Conservation (phyloP, 2,888 invertebrate species). For the Tetragonisca angustula region DNA sequence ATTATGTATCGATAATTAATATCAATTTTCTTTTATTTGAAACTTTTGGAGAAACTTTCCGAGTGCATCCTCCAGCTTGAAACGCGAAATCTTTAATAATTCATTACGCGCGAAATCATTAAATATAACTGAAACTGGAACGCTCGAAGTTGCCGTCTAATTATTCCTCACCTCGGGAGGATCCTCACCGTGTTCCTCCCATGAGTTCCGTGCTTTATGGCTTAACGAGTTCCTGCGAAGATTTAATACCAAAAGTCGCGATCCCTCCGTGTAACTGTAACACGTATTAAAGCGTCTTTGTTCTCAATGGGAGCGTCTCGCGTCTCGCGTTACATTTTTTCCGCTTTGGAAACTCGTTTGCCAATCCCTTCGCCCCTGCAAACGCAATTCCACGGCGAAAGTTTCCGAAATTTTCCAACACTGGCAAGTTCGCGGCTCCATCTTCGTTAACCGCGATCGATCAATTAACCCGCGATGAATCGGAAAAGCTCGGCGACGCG, state of each 20-base stretch:
- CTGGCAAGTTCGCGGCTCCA: no score
- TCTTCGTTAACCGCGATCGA: no score
- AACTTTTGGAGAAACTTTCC: not conserved
- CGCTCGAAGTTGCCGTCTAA: conserved; percentile 1
- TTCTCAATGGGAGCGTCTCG: no score
- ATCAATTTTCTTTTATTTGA: not conserved
- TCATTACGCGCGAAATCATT: not conserved
- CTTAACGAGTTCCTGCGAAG: conserved; percentile 10
- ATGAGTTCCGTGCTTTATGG: not conserved
- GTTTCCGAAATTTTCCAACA: not conserved
- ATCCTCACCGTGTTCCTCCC: not conserved
- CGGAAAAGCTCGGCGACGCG: no score
- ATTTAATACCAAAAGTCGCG: conserved; percentile 11
- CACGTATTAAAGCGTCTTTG: not conserved
- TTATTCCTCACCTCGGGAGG: conserved; percentile 10
- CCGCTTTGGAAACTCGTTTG: not conserved
- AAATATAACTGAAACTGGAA: not conserved
- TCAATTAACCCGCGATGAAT: no score
- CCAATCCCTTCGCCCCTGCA: not conserved
- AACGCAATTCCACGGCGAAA: not conserved
- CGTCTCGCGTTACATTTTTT: not conserved
- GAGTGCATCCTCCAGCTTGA: not conserved
- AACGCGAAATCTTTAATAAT: no score
- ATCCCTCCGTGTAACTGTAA: not conserved
- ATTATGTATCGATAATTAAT: not conserved